phyloP scores from a whole-genome alignment of 37 sponge, comb jelly and placozoan species.

The Haliclona indistincta region DNA sequence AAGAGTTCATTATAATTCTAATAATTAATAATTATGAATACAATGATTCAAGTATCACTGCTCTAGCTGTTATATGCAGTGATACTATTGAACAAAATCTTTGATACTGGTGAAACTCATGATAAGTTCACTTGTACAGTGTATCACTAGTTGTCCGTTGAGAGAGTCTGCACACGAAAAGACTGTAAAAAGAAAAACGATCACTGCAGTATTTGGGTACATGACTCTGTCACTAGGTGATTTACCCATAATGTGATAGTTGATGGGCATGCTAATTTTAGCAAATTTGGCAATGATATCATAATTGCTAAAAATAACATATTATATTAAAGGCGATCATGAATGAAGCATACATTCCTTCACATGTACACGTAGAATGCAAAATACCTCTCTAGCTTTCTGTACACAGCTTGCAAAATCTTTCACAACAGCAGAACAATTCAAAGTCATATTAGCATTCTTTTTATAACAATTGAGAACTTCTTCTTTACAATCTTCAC shows the following conservation, averaged over 20 bases:
- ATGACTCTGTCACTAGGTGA: neutral
- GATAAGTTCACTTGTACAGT: too few relatives aligned
- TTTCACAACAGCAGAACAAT: conserved; percentile 52
- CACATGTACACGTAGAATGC: too few relatives aligned
- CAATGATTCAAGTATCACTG: too few relatives aligned
- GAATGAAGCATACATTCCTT: neutral
- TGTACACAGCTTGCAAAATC: conserved; percentile 64
- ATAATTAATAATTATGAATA: too few relatives aligned
- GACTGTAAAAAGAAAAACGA: neutral
- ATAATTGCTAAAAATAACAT: too few relatives aligned
- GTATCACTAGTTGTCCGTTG: too few relatives aligned
- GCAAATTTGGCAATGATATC: too few relatives aligned
- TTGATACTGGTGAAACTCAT: too few relatives aligned
- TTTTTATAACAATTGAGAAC: conserved; percentile 51
- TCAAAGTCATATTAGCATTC: conserved; percentile 41
- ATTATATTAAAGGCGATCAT: neutral
- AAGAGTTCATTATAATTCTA: too few relatives aligned
- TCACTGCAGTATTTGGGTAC: neutral
- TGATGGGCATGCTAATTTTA: neutral
- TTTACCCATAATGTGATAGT: neutral
- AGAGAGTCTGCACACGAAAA: too few relatives aligned
- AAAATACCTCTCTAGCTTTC: conserved; percentile 47
- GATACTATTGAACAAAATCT: too few relatives aligned
- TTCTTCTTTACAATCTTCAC: conserved; percentile 16
- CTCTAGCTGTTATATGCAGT: too few relatives aligned